Evolutionary conservation across 2,113 vertebrate species (phyloP).

Genomic region (Picathartes gymnocephalus): DNA sequence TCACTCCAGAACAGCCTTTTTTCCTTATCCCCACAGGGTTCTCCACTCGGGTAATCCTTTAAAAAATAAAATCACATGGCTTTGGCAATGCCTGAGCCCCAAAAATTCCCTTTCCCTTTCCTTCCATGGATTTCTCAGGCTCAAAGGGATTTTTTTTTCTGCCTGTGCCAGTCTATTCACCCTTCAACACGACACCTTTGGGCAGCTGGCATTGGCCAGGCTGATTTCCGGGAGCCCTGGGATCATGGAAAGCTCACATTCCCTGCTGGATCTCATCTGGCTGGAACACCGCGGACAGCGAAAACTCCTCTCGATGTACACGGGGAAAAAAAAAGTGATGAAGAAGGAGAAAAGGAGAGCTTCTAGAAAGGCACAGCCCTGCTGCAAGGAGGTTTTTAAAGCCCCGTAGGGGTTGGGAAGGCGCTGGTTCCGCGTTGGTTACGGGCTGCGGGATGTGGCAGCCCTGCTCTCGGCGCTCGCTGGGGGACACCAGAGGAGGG

Average conservation of each 20-base stretch:
- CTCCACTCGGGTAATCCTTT: neutral
- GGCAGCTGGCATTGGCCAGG: neutral
- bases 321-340: no score
- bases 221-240: neutral
- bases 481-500: no score
- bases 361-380: neutral
- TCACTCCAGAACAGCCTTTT: neutral
- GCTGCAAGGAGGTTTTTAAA: neutral
- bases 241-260: neutral
- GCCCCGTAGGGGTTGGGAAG: neutral
- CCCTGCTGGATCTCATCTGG: neutral
- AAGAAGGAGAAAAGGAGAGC: neutral
- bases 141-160: neutral
- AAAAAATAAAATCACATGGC: fast-evolving
- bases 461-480: no score
- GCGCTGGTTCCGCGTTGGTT: neutral
- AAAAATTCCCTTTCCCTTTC: neutral
- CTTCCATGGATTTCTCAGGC: neutral
- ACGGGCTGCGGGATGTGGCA: no score
- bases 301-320: neutral
- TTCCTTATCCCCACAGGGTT: neutral
- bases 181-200: neutral
- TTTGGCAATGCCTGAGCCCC: neutral
- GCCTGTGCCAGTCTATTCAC: neutral
- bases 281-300: neutral